A percentile compares a stretch with the other conserved stretches of the same genome.
These are phyloP conservation scores for Hymenopus coronatus DNA, from an alignment of 2,888 invertebrate genomes.

Conservation along the genomic window DNA sequence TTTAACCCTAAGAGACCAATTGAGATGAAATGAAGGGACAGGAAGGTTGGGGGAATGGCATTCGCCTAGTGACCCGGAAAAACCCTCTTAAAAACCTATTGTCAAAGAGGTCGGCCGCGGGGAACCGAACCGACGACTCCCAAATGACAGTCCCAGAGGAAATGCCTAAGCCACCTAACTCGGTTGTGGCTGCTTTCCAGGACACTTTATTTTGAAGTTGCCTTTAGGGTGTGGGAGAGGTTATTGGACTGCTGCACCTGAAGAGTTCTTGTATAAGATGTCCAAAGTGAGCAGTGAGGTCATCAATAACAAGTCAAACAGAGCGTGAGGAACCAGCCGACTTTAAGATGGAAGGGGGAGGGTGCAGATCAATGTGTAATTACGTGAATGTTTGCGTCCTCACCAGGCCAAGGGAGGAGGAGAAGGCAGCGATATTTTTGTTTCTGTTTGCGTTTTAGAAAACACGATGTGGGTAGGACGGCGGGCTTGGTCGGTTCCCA, in stretches of 20 bases:
- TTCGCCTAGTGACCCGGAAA: no score
- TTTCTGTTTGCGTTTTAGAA: neutral
- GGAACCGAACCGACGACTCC: no score
- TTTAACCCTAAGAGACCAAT: no score
- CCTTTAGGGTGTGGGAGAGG: neutral
- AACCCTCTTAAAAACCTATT: no score
- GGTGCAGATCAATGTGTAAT: constrained; percentile 15
- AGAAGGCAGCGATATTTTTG: neutral
- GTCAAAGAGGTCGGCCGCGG: no score
- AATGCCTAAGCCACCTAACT: no score
- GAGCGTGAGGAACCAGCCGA: neutral
- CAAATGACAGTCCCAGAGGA: no score
- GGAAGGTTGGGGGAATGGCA: no score
- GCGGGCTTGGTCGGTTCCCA: neutral
- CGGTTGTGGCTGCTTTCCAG: no score
- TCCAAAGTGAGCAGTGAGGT: constrained; percentile 3
- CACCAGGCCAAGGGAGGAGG: neutral
- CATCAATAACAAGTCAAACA: constrained; percentile 13
- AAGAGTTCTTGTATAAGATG: neutral
- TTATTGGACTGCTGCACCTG: neutral
- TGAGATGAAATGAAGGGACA: no score
- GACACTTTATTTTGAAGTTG: no score
- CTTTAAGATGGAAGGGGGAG: neutral
- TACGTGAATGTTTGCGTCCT: constrained; percentile 1
- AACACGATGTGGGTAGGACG: neutral